Conservation (phyloP, 2,888 invertebrate genomes). For the Hartigia nigra region DNA sequence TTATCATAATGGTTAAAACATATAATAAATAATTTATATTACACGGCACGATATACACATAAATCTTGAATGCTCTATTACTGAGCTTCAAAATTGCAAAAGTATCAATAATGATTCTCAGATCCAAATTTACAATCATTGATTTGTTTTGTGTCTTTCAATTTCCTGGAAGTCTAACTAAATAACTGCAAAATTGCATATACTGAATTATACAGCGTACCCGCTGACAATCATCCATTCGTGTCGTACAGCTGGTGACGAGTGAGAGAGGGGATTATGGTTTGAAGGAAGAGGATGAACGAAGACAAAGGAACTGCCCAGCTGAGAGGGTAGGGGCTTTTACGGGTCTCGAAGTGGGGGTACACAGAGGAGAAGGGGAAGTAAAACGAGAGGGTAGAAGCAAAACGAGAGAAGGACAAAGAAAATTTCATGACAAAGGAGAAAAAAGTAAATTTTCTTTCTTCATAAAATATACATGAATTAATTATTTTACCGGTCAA, state of each 20-base stretch:
- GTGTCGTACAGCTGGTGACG: constrained; percentile 36
- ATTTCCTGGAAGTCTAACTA: not conserved
- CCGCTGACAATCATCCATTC: constrained; percentile 36
- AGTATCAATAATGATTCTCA: not conserved
- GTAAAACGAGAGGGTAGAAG: constrained; percentile 15
- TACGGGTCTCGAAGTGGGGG: constrained; percentile 18
- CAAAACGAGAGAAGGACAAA: constrained; percentile 15
- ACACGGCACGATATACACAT: not conserved
- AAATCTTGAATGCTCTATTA: not conserved
- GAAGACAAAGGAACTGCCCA: constrained; percentile 17
- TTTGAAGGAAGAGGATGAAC: constrained; percentile 15
- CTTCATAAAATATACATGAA: not conserved
- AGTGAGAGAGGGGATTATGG: constrained; percentile 5
- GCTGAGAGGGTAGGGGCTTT: constrained; percentile 1
- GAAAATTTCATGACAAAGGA: constrained; percentile 26
- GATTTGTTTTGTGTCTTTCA: not conserved
- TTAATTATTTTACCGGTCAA: not conserved
- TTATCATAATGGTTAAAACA: not conserved
- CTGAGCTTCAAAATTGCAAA: too few relatives aligned
- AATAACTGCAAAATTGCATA: constrained; percentile 1
- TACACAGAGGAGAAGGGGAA: constrained; percentile 19
- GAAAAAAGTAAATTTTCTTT: constrained; percentile 11
- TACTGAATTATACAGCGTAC: constrained; percentile 29
- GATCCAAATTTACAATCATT: not conserved
- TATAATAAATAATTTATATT: not conserved